These are phyloP conservation scores for Mesorhabditis sp. DNA, from an alignment of 2,888 invertebrate genomes.

Conservation along the genomic window DNA sequence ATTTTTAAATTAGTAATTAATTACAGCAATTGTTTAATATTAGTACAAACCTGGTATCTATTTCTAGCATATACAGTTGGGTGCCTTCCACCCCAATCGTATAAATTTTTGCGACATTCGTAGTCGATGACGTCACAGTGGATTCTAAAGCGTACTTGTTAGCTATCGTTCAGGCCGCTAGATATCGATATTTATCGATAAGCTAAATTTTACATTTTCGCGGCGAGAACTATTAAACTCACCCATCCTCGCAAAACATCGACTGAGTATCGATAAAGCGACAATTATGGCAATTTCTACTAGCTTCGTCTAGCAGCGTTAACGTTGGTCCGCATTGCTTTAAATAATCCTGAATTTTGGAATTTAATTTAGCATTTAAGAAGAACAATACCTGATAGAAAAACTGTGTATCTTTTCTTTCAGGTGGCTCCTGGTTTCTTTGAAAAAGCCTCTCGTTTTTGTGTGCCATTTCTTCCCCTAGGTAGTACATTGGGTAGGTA, in stretches of 20 bases:
- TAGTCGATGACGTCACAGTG: not conserved
- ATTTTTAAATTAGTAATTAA: too few relatives aligned
- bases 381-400: not conserved
- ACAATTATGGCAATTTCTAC: not conserved
- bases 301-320: not conserved
- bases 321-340: not conserved
- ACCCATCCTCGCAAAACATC: conserved; percentile 5
- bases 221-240: too few relatives aligned
- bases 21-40: too few relatives aligned
- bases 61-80: not conserved
- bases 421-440: not conserved
- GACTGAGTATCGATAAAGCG: not conserved
- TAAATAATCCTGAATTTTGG: not conserved
- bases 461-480: not conserved
- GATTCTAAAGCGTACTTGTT: not conserved
- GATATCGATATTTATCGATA: not conserved
- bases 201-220: not conserved
- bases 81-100: conserved; percentile 5
- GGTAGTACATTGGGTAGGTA: not conserved
- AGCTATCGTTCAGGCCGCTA: not conserved
- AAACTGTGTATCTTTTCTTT: not conserved
- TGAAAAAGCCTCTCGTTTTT: not conserved
- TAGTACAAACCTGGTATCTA: not conserved
- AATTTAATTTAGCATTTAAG: not conserved
- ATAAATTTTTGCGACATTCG: not conserved